Conservation (phyloP, 2,888 invertebrate species). For the Standfussiana lucernea region DNA sequence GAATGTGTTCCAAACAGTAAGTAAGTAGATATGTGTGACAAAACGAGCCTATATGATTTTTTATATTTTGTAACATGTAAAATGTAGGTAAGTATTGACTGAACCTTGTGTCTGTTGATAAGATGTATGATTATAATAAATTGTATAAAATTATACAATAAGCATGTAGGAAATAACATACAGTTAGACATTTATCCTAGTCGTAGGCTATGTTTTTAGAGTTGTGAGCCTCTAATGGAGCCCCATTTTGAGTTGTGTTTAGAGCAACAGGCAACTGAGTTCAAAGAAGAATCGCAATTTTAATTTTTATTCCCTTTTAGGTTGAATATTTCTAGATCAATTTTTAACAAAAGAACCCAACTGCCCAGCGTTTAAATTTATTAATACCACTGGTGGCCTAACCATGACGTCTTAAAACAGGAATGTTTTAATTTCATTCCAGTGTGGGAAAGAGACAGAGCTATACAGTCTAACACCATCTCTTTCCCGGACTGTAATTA, state of each 20-base stretch:
- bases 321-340: not conserved
- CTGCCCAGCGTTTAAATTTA: no score
- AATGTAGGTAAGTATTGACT: constrained; percentile 60
- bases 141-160: constrained; percentile 54
- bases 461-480: no score
- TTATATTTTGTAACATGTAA: constrained; percentile 33
- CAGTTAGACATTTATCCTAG: constrained; percentile 64
- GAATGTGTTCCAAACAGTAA: constrained; percentile 35
- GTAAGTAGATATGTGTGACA: constrained; percentile 14
- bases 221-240: constrained; percentile 34
- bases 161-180: constrained; percentile 33
- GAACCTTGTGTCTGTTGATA: constrained; percentile 65
- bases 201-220: constrained; percentile 59
- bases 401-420: no score
- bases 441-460: no score
- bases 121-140: constrained; percentile 46
- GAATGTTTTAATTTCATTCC: no score
- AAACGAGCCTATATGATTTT: constrained; percentile 34
- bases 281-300: constrained; percentile 7
- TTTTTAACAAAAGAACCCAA: not conserved
- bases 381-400: no score
- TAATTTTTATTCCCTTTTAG: not conserved
- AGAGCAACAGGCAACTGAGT: constrained; percentile 38
- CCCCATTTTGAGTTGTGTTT: constrained; percentile 22
- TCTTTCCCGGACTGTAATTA: no score